Evolutionary conservation across 1,140 invertebrate species (phyloP), one percentile per base, ranked within the genome.

Genomic region (Calliphora vicina): DNA sequence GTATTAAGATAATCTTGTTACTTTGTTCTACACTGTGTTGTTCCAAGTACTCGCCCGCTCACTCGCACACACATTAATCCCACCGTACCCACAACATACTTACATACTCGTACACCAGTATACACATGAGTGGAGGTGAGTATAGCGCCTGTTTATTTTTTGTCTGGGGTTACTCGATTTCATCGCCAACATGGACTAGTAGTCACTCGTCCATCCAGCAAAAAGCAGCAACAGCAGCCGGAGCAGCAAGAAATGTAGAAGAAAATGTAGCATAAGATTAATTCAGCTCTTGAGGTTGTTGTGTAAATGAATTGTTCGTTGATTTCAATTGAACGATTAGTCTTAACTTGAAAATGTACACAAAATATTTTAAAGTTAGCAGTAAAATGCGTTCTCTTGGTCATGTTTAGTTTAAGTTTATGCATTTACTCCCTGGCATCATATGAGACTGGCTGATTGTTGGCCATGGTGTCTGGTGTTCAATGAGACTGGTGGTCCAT

Each of bases 271-370:
- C 23, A 67, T 10, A 67, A 67, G 61, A 67, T 67, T 67, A 67
- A 67, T 67, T 67, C 61, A 67, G 25, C 45, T 80, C 23, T 67
- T 81, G 27, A 29, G 26, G 86, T 88, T 88, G 87, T 88, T 88
- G 87, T 88, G 87, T 87, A 88, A 89, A 89, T 89, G 88, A 89
- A 89, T 89, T 89, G 87, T 87, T 88, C 80, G 86, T 87, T 88
- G 88, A 89, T 89, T 88, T 88, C 88, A 85, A 85, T 89, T 88
- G 88, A 89, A 89, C 87, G 88, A 89, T 89, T 89, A 89, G 87
- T 85, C 86, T 67, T 67, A 67, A 86, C 61, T 67, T 67, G 61
- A 67, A 25, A 67, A 67, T 67, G 23, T 67, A 67, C 61, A 23
- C n/a, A 67, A 67, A 67, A 67, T 20, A 67, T 67, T 67, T 67